Evolutionary conservation across 1,140 invertebrate genomes (phyloP).

Genomic region (Drosophila virilis): DNA sequence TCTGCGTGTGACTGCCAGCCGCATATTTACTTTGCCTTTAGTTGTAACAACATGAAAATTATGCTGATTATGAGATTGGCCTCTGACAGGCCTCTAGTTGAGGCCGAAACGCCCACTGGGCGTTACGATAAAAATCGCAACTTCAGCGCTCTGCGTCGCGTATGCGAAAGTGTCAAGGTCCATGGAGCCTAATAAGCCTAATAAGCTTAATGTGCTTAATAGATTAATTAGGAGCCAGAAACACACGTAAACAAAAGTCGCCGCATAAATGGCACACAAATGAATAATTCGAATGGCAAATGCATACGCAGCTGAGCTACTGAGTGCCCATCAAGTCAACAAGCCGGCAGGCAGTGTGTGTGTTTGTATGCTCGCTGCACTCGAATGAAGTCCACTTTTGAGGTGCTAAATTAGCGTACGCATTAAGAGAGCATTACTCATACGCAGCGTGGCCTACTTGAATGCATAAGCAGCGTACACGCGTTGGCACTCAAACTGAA

Average conservation of each 20-base stretch:
- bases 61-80: slow-evolving; percentile 79
- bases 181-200: neutral
- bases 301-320: slow-evolving; percentile 14
- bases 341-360: slow-evolving; percentile 22
- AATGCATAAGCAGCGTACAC: slow-evolving; percentile 18
- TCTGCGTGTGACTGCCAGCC: slow-evolving; percentile 2
- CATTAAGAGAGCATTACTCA: slow-evolving; percentile 70
- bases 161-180: slow-evolving; percentile 25
- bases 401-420: slow-evolving; percentile 63
- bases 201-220: slow-evolving; percentile 28
- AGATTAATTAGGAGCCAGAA: slow-evolving; percentile 42
- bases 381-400: slow-evolving; percentile 61
- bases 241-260: slow-evolving; percentile 8
- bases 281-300: slow-evolving; percentile 27
- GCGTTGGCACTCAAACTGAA: slow-evolving; percentile 19
- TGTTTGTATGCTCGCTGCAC: slow-evolving; percentile 34
- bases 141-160: slow-evolving; percentile 32
- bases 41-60: slow-evolving; percentile 68
- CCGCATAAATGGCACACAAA: slow-evolving; percentile 30
- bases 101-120: slow-evolving; percentile 34
- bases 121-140: slow-evolving; percentile 29
- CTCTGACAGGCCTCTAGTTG: slow-evolving; percentile 45
- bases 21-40: slow-evolving; percentile 39
- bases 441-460: slow-evolving; percentile 44
- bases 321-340: slow-evolving; percentile 12